phyloP scores from a whole-genome alignment of 2,888 invertebrate genomes.

The Agonopterix alstromeriana region DNA sequence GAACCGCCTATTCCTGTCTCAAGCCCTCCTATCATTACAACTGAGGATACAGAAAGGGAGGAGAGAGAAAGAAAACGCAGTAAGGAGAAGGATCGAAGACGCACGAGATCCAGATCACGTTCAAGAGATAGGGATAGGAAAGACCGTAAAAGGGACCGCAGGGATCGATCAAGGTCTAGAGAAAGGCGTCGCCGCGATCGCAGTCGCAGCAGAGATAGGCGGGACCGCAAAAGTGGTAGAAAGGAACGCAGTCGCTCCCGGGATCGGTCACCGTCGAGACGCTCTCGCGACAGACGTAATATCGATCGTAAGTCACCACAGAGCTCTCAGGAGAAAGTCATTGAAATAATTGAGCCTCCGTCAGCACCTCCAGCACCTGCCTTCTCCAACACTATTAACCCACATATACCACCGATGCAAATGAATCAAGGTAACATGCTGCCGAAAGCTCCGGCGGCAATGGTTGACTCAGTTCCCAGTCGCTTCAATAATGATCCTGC shows the following conservation, averaged over 20 bases:
- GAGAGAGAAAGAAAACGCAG: constrained; percentile 45
- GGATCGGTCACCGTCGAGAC: constrained; percentile 60
- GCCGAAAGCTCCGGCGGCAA: constrained; percentile 8
- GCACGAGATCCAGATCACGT: constrained; percentile 42
- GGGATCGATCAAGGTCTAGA: constrained; percentile 73
- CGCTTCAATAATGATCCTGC: constrained; percentile 45
- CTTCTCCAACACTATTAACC: constrained; percentile 17
- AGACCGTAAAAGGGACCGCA: constrained; percentile 63
- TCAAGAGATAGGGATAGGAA: constrained; percentile 56
- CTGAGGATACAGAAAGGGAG: constrained; percentile 37
- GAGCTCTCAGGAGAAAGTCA: constrained; percentile 32
- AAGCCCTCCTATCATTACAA: constrained; percentile 38
- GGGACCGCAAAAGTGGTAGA: constrained; percentile 59
- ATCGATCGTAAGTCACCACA: constrained; percentile 56
- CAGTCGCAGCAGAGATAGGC: constrained; percentile 75
- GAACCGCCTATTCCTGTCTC: constrained; percentile 54
- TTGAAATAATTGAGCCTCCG: constrained; percentile 13
- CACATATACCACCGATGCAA: constrained; percentile 10
- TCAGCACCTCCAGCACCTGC: constrained; percentile 14
- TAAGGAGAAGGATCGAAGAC: constrained; percentile 49
- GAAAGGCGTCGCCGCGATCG: constrained; percentile 78
- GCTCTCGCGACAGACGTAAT: constrained; percentile 67
- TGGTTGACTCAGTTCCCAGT: constrained; percentile 13
- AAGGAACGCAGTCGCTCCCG: constrained; percentile 76
- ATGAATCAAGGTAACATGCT: constrained; percentile 2